Evolutionary conservation across 1,140 invertebrate species (phyloP).

Genomic region (Acarapis woodi): DNA sequence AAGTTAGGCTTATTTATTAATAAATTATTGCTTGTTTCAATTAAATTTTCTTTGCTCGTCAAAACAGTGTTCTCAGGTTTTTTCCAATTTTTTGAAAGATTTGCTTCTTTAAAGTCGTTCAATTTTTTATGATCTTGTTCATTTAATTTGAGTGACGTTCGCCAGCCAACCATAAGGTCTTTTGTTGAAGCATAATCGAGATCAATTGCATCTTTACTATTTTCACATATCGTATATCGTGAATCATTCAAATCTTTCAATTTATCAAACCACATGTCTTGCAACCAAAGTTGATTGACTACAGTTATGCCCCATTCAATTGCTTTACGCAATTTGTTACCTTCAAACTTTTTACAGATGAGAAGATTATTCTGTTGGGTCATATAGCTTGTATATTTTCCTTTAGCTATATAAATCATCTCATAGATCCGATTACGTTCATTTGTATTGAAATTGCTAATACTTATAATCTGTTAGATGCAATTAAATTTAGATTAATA

Average conservation of each 20-base stretch:
- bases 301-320: conserved; percentile 52
- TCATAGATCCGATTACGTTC: conserved; percentile 37
- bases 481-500: conserved; percentile 2
- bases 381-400: conserved; percentile 1
- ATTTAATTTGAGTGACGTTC: conserved; percentile 56
- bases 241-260: conserved; percentile 33
- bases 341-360: conserved; percentile 33
- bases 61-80: not conserved
- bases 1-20: too few relatives aligned
- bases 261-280: conserved; percentile 63
- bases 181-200: conserved; percentile 57
- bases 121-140: conserved; percentile 25
- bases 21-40: too few relatives aligned
- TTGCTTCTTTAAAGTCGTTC: not conserved
- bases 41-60: too few relatives aligned
- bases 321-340: conserved; percentile 57
- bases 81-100: not conserved
- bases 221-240: conserved; percentile 66
- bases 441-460: conserved; percentile 56
- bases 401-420: not conserved
- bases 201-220: conserved; percentile 40
- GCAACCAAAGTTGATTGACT: conserved; percentile 75
- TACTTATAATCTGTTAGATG: conserved; percentile 26
- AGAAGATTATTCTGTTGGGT: conserved; percentile 24
- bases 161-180: conserved; percentile 75